phyloP scores from a whole-genome alignment of 2,113 vertebrate genomes.

The Phalacrocorax pelagicus region DNA sequence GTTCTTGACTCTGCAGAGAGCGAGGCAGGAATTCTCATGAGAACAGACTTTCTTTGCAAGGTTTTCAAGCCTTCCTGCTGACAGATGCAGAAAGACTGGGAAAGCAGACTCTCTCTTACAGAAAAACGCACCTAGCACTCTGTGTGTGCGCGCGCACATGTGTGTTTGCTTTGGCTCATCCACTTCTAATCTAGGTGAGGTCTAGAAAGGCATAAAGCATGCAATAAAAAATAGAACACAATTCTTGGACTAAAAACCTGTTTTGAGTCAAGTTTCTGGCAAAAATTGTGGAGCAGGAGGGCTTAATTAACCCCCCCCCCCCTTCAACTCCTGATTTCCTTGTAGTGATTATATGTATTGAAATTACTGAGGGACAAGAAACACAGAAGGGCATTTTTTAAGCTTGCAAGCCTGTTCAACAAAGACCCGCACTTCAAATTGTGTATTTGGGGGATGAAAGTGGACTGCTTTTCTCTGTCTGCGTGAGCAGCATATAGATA shows the following conservation, averaged over 20 bases:
- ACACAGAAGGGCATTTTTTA: background rate
- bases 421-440: background rate
- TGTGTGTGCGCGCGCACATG: background rate
- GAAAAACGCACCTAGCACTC: background rate
- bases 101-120: background rate
- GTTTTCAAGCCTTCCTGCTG: slow-evolving; percentile 52
- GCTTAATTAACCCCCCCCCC: background rate
- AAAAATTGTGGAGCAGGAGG: background rate
- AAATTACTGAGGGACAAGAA: background rate
- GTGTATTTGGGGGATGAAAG: background rate
- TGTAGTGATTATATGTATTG: background rate
- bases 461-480: background rate
- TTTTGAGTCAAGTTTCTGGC: background rate
- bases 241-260: background rate
- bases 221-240: background rate
- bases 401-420: background rate
- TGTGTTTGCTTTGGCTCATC: slow-evolving; percentile 27
- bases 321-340: background rate
- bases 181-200: background rate
- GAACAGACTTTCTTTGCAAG: slow-evolving; percentile 42
- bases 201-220: background rate
- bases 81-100: slow-evolving; percentile 43
- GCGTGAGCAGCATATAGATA: background rate
- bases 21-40: slow-evolving; percentile 22
- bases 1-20: slow-evolving; percentile 24